Evolutionary conservation across 2,113 vertebrate genomes (phyloP).

Genomic region (Eurystomus gularis): DNA sequence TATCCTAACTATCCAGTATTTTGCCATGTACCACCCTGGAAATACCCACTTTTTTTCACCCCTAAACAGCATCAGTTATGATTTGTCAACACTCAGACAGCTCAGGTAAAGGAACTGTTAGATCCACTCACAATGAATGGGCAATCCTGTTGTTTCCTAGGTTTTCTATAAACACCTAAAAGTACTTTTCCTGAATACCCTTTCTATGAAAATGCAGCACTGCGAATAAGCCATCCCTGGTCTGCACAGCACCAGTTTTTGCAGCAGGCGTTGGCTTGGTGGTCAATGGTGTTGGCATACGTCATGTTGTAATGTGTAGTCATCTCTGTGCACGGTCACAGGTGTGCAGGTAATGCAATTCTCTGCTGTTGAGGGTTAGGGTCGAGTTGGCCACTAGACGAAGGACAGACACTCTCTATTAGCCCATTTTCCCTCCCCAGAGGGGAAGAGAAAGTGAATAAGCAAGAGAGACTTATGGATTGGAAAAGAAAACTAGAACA

Average conservation of each 20-base stretch:
- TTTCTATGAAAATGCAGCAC: neutral
- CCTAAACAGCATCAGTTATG: neutral
- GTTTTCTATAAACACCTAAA: neutral
- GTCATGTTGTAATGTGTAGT: neutral
- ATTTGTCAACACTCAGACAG: neutral
- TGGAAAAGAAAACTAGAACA: too few species aligned
- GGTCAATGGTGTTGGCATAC: fast-evolving
- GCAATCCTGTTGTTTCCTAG: neutral
- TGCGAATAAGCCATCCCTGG: fast-evolving
- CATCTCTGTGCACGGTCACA: neutral
- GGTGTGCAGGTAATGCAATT: fast-evolving
- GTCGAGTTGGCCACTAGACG: too few species aligned
- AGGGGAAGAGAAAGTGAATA: too few species aligned
- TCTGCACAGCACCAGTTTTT: neutral
- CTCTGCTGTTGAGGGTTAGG: neutral
- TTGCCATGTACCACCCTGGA: neutral
- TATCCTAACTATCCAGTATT: neutral
- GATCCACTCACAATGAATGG: fast-evolving
- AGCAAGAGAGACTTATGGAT: too few species aligned
- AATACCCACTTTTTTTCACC: neutral
- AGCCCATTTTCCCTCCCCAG: too few species aligned
- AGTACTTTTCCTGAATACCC: neutral
- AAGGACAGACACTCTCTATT: too few species aligned
- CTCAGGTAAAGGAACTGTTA: neutral
- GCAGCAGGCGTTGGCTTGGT: neutral